phyloP scores from a whole-genome alignment of 2,797 vertebrate genomes.

The Lerista edwardsae region DNA sequence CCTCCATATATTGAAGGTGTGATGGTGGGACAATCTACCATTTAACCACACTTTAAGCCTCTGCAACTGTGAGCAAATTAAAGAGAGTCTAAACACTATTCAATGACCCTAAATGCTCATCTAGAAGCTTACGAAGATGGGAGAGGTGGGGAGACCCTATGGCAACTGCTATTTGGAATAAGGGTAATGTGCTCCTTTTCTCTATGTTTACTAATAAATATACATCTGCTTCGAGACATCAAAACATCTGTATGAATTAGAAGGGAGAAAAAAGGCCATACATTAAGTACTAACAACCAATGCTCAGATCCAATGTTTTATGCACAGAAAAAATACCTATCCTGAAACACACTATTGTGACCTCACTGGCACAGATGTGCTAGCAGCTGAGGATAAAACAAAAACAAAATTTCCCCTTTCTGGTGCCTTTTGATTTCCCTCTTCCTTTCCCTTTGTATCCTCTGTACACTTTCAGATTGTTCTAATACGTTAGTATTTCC shows the following conservation, averaged over 20 bases:
- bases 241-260: neutral
- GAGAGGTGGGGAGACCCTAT: neutral
- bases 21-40: neutral
- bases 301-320: fast-evolving
- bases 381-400: neutral
- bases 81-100: neutral
- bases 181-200: neutral
- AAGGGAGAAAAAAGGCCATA: neutral
- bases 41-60: neutral
- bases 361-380: neutral
- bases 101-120: neutral
- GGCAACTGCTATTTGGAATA: neutral
- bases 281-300: neutral
- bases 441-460: neutral
- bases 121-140: neutral
- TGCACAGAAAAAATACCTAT: neutral
- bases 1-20: neutral
- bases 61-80: neutral
- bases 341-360: neutral
- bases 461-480: fast-evolving
- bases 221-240: neutral
- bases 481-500: neutral
- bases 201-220: constrained; percentile 16
- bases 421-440: neutral
- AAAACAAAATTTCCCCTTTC: constrained; percentile 2